phyloP scores from a whole-genome alignment of 2,113 vertebrate genomes.

The Gavialis gangeticus region DNA sequence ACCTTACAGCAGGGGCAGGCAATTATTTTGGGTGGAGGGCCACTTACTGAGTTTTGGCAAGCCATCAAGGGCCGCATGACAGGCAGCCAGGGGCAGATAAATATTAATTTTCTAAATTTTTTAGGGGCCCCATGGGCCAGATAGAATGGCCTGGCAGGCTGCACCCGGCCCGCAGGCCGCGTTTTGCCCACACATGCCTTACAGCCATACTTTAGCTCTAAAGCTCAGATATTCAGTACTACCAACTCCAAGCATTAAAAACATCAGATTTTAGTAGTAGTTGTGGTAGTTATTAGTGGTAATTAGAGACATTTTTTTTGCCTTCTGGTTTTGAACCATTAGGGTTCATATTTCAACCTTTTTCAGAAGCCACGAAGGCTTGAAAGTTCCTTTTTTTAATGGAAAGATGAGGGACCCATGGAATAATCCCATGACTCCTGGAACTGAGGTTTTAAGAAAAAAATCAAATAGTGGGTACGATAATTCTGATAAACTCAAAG shows the following conservation, averaged over 20 bases:
- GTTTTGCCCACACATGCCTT: too few species aligned
- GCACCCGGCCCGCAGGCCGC: too few species aligned
- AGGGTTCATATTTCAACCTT: neutral
- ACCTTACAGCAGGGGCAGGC: neutral
- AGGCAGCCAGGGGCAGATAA: too few species aligned
- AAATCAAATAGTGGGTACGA: neutral
- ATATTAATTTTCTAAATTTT: too few species aligned
- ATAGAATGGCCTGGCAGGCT: too few species aligned
- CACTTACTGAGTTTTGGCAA: too few species aligned
- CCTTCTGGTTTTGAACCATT: neutral
- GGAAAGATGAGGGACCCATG: too few species aligned
- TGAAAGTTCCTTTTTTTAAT: neutral
- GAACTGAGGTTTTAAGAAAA: neutral
- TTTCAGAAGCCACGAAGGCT: neutral
- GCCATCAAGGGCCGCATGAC: too few species aligned
- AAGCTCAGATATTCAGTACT: neutral
- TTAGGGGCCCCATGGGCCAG: too few species aligned
- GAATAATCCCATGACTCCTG: neutral
- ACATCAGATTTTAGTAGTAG: neutral
- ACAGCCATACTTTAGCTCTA: too few species aligned
- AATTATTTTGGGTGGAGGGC: too few species aligned
- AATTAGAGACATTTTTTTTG: neutral
- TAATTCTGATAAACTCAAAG: constrained; percentile 25
- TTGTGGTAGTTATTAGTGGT: too few species aligned
- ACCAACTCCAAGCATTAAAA: neutral